These are phyloP conservation scores for Paraescarpia echinospica DNA, from an alignment of 1,140 invertebrate species.

Conservation along the genomic window DNA sequence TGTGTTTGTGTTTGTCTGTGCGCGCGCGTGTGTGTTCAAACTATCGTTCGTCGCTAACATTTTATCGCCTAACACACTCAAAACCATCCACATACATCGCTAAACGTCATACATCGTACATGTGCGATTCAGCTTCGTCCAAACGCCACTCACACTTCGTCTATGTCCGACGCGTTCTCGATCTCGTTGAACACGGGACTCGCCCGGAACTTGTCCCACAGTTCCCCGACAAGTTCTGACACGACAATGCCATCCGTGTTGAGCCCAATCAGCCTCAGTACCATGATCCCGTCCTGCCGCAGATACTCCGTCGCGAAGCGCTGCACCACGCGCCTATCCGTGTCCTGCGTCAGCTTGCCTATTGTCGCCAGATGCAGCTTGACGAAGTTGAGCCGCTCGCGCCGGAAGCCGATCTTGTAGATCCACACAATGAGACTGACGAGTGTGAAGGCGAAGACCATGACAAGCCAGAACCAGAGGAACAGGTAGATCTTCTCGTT, in stretches of 20 bases:
- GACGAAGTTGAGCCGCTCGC: conserved; percentile 20
- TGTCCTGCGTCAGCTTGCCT: background rate
- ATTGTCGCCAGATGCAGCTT: conserved; percentile 11
- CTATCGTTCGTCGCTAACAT: background rate
- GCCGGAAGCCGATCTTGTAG: conserved; percentile 30
- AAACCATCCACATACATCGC: background rate
- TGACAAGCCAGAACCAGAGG: conserved; percentile 60
- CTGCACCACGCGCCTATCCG: background rate
- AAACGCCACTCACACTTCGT: background rate
- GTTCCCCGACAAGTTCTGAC: conserved; percentile 46
- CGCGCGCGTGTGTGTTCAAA: no score
- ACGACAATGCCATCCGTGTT: conserved; percentile 54
- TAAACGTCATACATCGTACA: background rate
- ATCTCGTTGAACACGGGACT: background rate
- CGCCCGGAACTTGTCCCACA: conserved; percentile 38
- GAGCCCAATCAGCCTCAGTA: conserved; percentile 50
- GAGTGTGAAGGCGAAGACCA: conserved; percentile 35
- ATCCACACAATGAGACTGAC: conserved; percentile 29
- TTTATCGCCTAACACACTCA: background rate
- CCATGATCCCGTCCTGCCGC: conserved; percentile 53
- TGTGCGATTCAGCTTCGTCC: background rate
- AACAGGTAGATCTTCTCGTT: conserved; percentile 63
- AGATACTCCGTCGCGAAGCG: conserved; percentile 52
- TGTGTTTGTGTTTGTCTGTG: no score
- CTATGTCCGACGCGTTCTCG: background rate